Evolutionary conservation across 2,113 vertebrate species (phyloP).

Genomic region (Smithornis capensis): DNA sequence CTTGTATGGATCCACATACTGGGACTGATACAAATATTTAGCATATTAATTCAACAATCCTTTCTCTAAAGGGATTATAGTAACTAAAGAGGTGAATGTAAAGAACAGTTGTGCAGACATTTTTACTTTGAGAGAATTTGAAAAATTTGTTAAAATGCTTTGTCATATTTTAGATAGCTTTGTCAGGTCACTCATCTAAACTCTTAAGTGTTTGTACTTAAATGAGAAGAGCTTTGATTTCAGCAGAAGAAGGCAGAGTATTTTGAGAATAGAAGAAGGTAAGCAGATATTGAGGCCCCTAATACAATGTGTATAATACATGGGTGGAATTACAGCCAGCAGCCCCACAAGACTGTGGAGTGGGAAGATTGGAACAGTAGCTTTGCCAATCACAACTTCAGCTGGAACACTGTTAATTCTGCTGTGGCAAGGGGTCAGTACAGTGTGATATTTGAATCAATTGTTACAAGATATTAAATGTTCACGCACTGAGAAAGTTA

Average conservation of each 20-base stretch:
- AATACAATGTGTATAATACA: not conserved
- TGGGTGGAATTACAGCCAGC: not conserved
- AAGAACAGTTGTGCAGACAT: not conserved
- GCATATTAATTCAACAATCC: not conserved
- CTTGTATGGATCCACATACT: not conserved
- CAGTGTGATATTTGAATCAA: not conserved
- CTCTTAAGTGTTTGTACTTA: rapidly evolving
- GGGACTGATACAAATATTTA: not conserved
- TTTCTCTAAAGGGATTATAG: not conserved
- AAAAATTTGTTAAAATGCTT: not conserved
- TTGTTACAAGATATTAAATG: not conserved
- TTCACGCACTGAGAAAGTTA: not conserved
- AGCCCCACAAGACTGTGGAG: not conserved
- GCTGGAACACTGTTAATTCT: not conserved
- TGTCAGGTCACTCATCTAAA: not conserved
- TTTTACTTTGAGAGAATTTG: not conserved
- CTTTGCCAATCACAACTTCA: conserved; percentile 5
- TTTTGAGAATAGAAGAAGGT: not conserved
- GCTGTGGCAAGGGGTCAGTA: not conserved
- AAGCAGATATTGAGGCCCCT: not conserved
- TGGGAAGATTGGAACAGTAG: not conserved
- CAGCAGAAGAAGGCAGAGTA: not conserved
- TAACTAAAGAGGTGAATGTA: not conserved
- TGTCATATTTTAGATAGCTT: not conserved
- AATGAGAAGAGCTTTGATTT: not conserved